These are phyloP conservation scores for Drosophila siamana DNA, from an alignment of 2,888 invertebrate species.

Conservation along the genomic window DNA sequence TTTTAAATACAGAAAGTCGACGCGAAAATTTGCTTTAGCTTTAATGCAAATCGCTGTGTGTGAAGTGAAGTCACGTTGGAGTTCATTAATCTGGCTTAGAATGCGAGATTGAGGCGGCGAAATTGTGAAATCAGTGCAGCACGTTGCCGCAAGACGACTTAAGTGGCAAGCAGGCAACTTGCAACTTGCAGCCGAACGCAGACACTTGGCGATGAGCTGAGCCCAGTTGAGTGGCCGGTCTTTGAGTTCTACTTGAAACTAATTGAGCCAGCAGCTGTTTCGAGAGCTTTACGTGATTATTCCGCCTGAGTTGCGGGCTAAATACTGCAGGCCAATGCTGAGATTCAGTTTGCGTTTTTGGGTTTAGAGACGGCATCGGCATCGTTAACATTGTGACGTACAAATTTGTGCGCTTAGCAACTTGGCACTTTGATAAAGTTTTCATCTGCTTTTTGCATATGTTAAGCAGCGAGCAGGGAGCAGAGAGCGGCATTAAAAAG, in stretches of 20 bases:
- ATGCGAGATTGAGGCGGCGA: background rate
- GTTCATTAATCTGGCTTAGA: background rate
- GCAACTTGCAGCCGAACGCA: background rate
- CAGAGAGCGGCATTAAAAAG: constrained; percentile 7
- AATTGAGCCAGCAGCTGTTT: constrained; percentile 18
- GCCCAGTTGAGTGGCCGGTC: background rate
- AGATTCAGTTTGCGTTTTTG: background rate
- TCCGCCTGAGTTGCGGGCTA: background rate
- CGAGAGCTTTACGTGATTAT: constrained; percentile 31
- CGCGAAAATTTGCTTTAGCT: no score
- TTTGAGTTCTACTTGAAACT: constrained; percentile 3
- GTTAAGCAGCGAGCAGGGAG: no score
- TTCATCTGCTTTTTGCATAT: constrained; percentile 43
- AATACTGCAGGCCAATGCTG: background rate
- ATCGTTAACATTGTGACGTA: constrained; percentile 33
- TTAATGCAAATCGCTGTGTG: background rate
- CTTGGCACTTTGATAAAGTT: constrained; percentile 48
- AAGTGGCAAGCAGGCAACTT: background rate
- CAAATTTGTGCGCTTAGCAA: constrained; percentile 29
- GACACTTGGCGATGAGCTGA: background rate
- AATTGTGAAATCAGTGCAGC: background rate
- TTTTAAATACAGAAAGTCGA: no score
- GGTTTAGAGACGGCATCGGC: constrained; percentile 5
- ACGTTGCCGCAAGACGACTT: constrained; percentile 2
- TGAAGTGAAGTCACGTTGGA: background rate